phyloP scores from a whole-genome alignment of 1,140 invertebrate genomes.

The Drosophila pseudoananassae region DNA sequence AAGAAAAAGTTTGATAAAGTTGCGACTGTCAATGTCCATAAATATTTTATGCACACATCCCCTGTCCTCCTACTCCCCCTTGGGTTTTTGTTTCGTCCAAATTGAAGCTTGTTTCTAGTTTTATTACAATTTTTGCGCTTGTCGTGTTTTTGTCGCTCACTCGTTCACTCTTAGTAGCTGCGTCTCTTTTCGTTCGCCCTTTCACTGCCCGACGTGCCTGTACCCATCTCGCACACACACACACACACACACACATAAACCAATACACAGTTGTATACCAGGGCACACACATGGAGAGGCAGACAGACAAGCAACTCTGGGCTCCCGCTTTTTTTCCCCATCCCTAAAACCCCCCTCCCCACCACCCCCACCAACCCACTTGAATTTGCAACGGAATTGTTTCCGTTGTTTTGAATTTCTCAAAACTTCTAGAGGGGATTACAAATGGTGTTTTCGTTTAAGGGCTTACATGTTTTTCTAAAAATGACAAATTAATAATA shows the following conservation, averaged over 20 bases:
- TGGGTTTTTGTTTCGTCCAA: constrained; percentile 47
- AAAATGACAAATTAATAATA: neutral
- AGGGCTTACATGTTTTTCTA: neutral
- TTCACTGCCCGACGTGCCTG: constrained; percentile 70
- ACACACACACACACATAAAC: constrained; percentile 25
- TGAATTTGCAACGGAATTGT: constrained; percentile 38
- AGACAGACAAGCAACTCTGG: constrained; percentile 49
- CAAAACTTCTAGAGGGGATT: constrained; percentile 31
- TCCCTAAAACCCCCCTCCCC: neutral
- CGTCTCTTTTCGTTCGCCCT: constrained; percentile 47
- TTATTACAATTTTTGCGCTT: constrained; percentile 77
- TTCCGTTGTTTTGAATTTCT: constrained; percentile 17
- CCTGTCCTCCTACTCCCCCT: constrained; percentile 5
- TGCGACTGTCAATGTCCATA: constrained; percentile 66
- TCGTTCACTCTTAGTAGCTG: constrained; percentile 2
- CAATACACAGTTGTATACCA: constrained; percentile 4
- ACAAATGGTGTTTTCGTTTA: constrained; percentile 22
- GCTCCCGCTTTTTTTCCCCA: constrained; percentile 25
- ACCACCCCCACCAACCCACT: constrained; percentile 10
- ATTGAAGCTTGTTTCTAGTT: constrained; percentile 80
- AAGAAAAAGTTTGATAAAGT: constrained; percentile 60
- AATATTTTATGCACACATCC: constrained; percentile 56
- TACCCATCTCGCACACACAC: constrained; percentile 58
- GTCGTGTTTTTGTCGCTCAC: constrained; percentile 74
- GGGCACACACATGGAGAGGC: constrained; percentile 25